These are phyloP conservation scores for Aspiorhynchus laticeps DNA, from an alignment of 2,113 vertebrate species.

Conservation along the genomic window DNA sequence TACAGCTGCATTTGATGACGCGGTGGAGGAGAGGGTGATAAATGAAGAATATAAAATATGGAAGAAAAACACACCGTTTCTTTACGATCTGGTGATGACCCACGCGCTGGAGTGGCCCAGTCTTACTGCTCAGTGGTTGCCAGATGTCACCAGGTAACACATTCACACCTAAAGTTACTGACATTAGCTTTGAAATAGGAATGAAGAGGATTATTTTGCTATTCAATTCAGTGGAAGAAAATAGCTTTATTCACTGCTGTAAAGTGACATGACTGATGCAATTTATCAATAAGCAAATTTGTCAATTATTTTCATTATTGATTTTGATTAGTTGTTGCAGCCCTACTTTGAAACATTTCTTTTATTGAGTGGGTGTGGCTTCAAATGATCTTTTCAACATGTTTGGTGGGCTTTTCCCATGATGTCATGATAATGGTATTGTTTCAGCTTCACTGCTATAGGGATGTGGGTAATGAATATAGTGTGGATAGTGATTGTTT, in stretches of 20 bases:
- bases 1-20: conserved; percentile 95
- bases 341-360: not conserved
- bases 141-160: conserved; percentile 92
- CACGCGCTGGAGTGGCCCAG: conserved; percentile 98
- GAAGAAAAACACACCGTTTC: conserved; percentile 98
- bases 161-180: not conserved
- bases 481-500: not conserved
- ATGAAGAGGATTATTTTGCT: not conserved
- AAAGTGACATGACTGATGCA: not conserved
- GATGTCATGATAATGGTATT: not conserved
- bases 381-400: not conserved
- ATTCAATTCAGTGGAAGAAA: too few species aligned
- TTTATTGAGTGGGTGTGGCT: not conserved
- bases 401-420: not conserved
- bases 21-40: conserved; percentile 96
- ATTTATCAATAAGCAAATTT: not conserved
- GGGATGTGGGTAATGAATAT: not conserved
- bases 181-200: not conserved
- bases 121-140: conserved; percentile 96
- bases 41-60: conserved; percentile 99
- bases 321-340: not conserved
- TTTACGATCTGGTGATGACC: conserved; percentile 98
- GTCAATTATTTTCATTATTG: not conserved
- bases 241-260: not conserved
- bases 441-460: not conserved